Conservation (phyloP, 2,888 invertebrate species). For the Andrena praecox region DNA sequence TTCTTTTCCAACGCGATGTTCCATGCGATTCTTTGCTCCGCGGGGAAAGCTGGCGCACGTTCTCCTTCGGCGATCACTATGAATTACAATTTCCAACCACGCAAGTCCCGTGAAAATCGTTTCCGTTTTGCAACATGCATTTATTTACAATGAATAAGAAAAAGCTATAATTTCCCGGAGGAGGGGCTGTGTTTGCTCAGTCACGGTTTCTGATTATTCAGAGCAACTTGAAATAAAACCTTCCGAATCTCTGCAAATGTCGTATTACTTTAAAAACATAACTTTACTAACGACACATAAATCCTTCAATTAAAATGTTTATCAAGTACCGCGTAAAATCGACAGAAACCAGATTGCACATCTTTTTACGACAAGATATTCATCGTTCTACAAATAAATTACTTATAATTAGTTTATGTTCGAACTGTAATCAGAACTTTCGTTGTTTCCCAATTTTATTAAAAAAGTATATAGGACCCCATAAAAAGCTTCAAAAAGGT, state of each 20-base stretch:
- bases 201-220: slow-evolving; percentile 43
- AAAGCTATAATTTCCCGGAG: slow-evolving; percentile 41
- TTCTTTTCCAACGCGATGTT: slow-evolving; percentile 15
- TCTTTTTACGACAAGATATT: too few species aligned
- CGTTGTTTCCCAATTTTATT: too few species aligned
- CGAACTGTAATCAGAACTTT: too few species aligned
- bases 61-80: slow-evolving; percentile 56
- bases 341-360: too few species aligned
- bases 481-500: too few species aligned
- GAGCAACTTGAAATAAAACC: slow-evolving; percentile 21
- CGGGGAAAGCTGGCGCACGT: slow-evolving; percentile 61
- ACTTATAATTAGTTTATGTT: too few species aligned
- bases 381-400: too few species aligned
- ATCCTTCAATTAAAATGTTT: not conserved
- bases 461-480: too few species aligned
- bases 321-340: too few species aligned
- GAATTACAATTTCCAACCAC: slow-evolving; percentile 49
- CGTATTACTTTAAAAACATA: not conserved
- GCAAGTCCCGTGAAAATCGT: slow-evolving; percentile 49
- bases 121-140: slow-evolving; percentile 38
- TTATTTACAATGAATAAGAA: slow-evolving; percentile 23
- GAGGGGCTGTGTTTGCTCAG: slow-evolving; percentile 51
- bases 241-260: not conserved
- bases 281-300: not conserved
- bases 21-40: slow-evolving; percentile 31